These are phyloP conservation scores for Vultur gryphus DNA, from an alignment of 2,797 vertebrate genomes.

Conservation along the genomic window DNA sequence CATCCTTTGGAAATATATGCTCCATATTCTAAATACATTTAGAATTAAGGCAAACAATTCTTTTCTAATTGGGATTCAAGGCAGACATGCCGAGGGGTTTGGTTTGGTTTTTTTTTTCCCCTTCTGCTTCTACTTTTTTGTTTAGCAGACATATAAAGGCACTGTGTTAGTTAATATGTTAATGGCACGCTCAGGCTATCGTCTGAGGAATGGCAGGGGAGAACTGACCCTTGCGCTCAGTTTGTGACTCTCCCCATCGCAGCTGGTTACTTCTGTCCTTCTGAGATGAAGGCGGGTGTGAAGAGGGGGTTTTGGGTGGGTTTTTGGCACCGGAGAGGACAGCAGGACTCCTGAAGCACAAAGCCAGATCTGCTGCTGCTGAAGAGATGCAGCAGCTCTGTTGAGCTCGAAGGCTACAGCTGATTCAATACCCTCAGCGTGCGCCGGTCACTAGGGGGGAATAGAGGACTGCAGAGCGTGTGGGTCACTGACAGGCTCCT, in stretches of 20 bases:
- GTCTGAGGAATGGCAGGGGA: accelerated
- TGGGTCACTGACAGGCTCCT: neutral
- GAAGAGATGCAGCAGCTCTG: neutral
- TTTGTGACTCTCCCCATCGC: neutral
- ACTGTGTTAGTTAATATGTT: neutral
- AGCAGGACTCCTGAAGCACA: neutral
- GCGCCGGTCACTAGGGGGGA: conserved; percentile 38
- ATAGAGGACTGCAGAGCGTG: neutral
- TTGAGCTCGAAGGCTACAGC: neutral
- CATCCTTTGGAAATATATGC: conserved; percentile 71
- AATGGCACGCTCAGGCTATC: neutral
- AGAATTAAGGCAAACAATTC: conserved; percentile 67
- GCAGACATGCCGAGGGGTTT: neutral
- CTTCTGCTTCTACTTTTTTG: neutral
- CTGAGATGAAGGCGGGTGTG: neutral
- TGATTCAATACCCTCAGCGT: neutral
- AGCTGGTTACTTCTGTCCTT: neutral
- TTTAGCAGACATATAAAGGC: neutral
- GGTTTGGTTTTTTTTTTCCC: neutral
- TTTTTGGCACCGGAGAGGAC: neutral
- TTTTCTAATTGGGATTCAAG: conserved; percentile 61
- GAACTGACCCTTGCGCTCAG: accelerated
- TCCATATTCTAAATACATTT: conserved; percentile 69
- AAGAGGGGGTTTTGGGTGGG: neutral
- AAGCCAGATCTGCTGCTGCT: neutral